Evolutionary conservation across 1,140 invertebrate genomes (phyloP), one percentile per base, ranked within the genome.

Genomic region (Eriosoma lanigerum): DNA sequence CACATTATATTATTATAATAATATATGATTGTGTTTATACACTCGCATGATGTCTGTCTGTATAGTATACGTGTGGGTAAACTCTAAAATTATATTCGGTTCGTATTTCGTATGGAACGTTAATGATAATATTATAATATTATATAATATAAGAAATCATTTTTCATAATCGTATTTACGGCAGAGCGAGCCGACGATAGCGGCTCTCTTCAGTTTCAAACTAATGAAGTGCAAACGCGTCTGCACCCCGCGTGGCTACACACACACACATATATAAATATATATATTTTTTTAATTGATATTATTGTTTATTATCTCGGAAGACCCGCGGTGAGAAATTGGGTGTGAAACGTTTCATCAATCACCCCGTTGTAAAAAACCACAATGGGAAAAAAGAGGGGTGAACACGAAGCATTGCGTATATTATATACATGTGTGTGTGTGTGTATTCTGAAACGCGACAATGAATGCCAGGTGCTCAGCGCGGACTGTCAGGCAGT

Each of bases 321-420:
- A 19, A 56, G 38, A 56, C 52, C 50, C 52, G 72, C 38, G 75
- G 75, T 62, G 75, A 78, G 75, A 78, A 78, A 78, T 78, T 62
- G 75, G 75, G 75, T 78, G 75, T 78, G 75, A 78, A 78, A 78
- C 75, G 56, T 78, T 78, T 78, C 75, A 78, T 78, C 54, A 78
- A 78, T 78, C 75, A 78, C 75, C 75, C 75, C 54, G 75, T n/a
- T 62, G 46, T 60, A 78, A 60, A 62, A 48, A 38, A 75, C 52
- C 75, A 78, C 75, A 78, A 78, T 78, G 56, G 75, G 75, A 78
- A 76, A n/a, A 4, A 78, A 78, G 75, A 78, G 75, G 75, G 75
- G 38, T 46, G 75, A 24, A 50, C 44, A 50, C 32, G 62, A 19
- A 64, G 12, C 9, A 26, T 62, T 62, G 24, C 6, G 21, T 24